These are phyloP conservation scores for Zaprionus africanus DNA, from an alignment of 1,140 invertebrate genomes.

Conservation along the genomic window DNA sequence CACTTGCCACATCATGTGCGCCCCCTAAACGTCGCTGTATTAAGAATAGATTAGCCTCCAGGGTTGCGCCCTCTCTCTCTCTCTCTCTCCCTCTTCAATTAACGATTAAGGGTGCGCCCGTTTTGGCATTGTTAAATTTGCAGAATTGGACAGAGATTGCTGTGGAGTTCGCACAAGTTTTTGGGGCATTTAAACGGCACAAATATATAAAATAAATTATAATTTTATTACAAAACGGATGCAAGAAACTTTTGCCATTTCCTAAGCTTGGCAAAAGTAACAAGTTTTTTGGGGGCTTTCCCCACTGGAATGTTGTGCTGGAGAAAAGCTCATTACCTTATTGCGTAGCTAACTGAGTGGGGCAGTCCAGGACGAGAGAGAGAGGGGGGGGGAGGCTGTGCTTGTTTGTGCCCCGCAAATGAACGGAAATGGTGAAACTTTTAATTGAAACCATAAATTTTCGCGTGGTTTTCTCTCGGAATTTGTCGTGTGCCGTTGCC, in stretches of 20 bases:
- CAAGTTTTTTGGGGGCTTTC: slow-evolving; percentile 37
- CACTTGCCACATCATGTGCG: slow-evolving; percentile 28
- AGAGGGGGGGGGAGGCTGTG: slow-evolving; percentile 25
- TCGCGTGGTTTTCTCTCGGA: slow-evolving; percentile 64
- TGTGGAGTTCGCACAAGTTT: background rate
- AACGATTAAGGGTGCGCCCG: slow-evolving; percentile 5
- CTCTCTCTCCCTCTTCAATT: slow-evolving; percentile 15
- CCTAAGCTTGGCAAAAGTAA: slow-evolving; percentile 54
- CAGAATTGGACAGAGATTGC: background rate
- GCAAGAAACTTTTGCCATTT: slow-evolving; percentile 75
- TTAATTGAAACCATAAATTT: slow-evolving; percentile 83
- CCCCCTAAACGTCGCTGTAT: slow-evolving; percentile 29
- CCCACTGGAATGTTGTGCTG: background rate
- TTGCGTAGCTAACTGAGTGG: slow-evolving; percentile 28
- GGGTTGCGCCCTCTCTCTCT: background rate
- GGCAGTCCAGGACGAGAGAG: no score
- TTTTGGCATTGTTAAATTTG: background rate
- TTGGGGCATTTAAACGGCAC: slow-evolving; percentile 30
- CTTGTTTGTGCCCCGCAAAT: slow-evolving; percentile 71
- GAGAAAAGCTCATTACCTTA: slow-evolving; percentile 64
- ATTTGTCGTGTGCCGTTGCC: slow-evolving; percentile 63
- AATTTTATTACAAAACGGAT: slow-evolving; percentile 76
- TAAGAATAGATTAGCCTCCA: slow-evolving; percentile 36
- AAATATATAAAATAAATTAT: slow-evolving; percentile 72
- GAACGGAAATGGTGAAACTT: slow-evolving; percentile 82